Evolutionary conservation across 2,888 invertebrate species (phyloP), one percentile per base, ranked within the genome.

Genomic region (Apamea epomidion): DNA sequence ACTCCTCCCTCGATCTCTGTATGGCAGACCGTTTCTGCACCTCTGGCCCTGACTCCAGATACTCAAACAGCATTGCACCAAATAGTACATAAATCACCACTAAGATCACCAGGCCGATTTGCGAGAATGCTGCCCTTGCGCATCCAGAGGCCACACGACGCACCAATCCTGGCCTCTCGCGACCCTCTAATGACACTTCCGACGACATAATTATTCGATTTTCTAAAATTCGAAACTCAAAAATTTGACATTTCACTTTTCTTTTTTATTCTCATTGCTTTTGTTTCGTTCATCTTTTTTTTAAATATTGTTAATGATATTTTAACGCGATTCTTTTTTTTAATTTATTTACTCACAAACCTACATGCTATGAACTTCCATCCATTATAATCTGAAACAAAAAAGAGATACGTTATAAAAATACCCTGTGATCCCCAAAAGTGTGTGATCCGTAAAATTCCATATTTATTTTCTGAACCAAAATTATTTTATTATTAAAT

Each of bases 61-160:
- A 97, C 91, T 98, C 98, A 94, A 98, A 98, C 87, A 98, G 97
- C 88, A 98, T 95, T 65, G 98, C 98, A 78, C 98, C 98, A 89
- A 98, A 96, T 82, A 98, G 97, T 85, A 98, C 98, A 94, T 98
- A 98, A 76, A 97, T 97, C 81, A 98, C 97, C 87, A 99, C 98
- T 80, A 98, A 95, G 48, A 98, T 96, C 92, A 98, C 98, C 83
- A 98, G 96, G 21, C 98, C 98, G 70, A 98, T 93, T 93, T 98
- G 98, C 21, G 98, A 98, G 92, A 98, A 98, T 37, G 98, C 97
- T n/a, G 95, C 97, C 95, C 92, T 97, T 92, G 91, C 97, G 92
- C 95, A 97, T 2, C 96, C 92, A 83, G 94, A 90, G 88, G 92
- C 87, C 89, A 92, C 92, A 18, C 97, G 94, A 14, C 95, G 94